Base-by-base conservation (phyloP, 1,140 invertebrate species). In the Drosophila baimaii region DNA sequence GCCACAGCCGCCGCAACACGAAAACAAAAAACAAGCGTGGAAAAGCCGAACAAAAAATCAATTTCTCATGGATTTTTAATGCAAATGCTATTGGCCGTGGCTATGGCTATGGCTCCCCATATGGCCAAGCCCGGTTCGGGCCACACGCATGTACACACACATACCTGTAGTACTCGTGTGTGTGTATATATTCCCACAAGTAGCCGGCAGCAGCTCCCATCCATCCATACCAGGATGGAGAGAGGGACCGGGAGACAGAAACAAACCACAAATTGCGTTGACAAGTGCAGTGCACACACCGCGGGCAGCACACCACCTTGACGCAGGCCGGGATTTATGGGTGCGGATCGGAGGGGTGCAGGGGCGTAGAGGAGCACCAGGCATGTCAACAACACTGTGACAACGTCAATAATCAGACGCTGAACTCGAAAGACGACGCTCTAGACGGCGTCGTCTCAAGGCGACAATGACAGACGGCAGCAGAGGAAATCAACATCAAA, bases 371-470 rank as follows among this genome's bases (percentile, higher is more conserved):
- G n/a, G n/a, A n/a, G 17, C 44, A 29, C 31, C 25, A 37, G 81
- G 35, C 83, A 79, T 86, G 82, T 86, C 82, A 88, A 86, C 82
- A 86, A 79, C 83, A 80, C 72, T 69, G 61, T 55, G 79, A 75
- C 81, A 62, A 73, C 81, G 83, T 83, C 83, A 86, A 86, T 86
- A 86, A 86, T 86, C 83, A 86, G 83, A 77, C 83, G 76, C 84
- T 86, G 83, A 86, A 86, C 83, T 75, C 84, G 56, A 77, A 77
- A 70, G 51, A 78, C 65, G 51, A 35, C 1, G 51, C 51, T 54
- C 19, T 54, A 63, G 51, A 70, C 79, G 72, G 41, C 58, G 71
- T 76, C 77, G 83, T 79, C 83, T 88, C 83, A 86, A 86, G 82
- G 83, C 83, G 76, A 79, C 76, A 70, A 56, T 83, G 63, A 49